phyloP scores from a whole-genome alignment of 2,888 invertebrate genomes.

The Hyppa rectilinea region DNA sequence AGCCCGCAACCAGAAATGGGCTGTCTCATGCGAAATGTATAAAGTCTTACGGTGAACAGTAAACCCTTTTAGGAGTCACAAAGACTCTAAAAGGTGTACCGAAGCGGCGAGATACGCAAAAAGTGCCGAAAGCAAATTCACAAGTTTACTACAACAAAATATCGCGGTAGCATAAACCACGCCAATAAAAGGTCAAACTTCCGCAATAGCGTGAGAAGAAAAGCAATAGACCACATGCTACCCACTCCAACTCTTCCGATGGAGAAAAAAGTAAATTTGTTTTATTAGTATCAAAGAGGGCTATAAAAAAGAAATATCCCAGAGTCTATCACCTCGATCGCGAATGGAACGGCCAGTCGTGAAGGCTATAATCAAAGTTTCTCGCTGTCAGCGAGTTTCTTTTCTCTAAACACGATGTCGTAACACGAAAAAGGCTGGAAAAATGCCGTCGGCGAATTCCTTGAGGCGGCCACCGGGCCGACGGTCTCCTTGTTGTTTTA shows the following conservation, averaged over 20 bases:
- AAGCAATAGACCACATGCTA: conserved; percentile 84
- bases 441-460: conserved; percentile 87
- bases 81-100: conserved; percentile 74
- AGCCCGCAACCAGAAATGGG: conserved; percentile 76
- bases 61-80: conserved; percentile 79
- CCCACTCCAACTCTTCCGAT: conserved; percentile 80
- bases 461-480: conserved; percentile 76
- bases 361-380: conserved; percentile 90
- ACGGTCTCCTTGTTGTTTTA: conserved; percentile 82
- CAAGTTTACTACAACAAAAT: conserved; percentile 74
- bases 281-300: conserved; percentile 89
- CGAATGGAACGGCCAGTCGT: conserved; percentile 86
- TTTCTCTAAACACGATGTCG: conserved; percentile 89
- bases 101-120: conserved; percentile 68
- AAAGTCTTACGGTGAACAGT: conserved; percentile 79
- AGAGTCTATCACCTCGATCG: conserved; percentile 88
- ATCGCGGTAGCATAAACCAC: conserved; percentile 72
- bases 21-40: conserved; percentile 79
- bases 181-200: conserved; percentile 84
- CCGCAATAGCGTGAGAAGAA: conserved; percentile 75
- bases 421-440: conserved; percentile 89
- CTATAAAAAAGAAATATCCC: conserved; percentile 88
- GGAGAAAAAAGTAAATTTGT: conserved; percentile 87
- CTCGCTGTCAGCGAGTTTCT: conserved; percentile 88
- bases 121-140: conserved; percentile 75